Conservation (phyloP, 2,113 vertebrate genomes). For the Cercocebus atys region DNA sequence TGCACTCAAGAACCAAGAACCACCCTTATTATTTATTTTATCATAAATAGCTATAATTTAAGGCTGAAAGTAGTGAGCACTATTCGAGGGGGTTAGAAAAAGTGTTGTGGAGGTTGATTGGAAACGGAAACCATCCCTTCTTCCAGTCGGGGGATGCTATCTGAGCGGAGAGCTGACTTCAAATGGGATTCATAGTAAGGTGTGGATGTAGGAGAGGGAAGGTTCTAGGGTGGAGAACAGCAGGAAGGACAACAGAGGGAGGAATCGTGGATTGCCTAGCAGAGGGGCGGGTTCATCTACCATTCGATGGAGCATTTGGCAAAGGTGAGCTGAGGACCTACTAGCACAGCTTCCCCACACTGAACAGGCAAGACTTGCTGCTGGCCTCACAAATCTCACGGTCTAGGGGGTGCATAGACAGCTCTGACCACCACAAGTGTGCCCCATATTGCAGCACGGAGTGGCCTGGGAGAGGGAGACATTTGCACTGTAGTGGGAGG, state of each 20-base stretch:
- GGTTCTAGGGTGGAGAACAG: fast-evolving
- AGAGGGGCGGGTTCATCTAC: fast-evolving
- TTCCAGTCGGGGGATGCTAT: fast-evolving
- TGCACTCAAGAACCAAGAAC: fast-evolving
- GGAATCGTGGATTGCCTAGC: not conserved
- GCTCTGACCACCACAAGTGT: fast-evolving
- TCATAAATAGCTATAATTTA: fast-evolving
- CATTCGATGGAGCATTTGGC: not conserved
- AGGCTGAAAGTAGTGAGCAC: no score
- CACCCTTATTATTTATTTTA: fast-evolving
- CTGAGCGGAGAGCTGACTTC: not conserved
- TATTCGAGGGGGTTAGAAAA: fast-evolving
- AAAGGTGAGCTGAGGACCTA: not conserved
- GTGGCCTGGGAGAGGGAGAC: not conserved
- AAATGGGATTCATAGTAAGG: not conserved
- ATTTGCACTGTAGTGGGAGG: fast-evolving
- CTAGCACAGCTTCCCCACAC: no score
- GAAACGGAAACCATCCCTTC: not conserved
- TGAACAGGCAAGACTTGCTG: not conserved
- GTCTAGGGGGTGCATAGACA: fast-evolving
- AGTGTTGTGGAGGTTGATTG: fast-evolving
- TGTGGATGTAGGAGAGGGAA: no score
- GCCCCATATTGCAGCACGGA: fast-evolving
- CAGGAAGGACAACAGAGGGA: not conserved
- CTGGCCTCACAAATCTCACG: fast-evolving